Evolutionary conservation across 2,113 vertebrate genomes (phyloP).

Genomic region (Phrynocephalus versicolor): DNA sequence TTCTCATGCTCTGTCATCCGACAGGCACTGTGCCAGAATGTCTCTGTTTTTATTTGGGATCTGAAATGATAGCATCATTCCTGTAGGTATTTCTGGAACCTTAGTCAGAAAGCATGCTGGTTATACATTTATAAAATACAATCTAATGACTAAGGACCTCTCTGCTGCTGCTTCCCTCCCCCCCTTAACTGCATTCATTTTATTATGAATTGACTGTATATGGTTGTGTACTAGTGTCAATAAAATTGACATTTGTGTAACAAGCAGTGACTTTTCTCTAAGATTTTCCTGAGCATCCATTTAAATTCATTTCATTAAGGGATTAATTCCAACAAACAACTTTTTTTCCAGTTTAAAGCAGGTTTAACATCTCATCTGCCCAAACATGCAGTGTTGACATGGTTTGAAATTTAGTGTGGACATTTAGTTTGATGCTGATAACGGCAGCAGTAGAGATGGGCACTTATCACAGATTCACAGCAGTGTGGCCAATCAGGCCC

Average conservation of each 20-base stretch:
- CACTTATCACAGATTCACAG: no score
- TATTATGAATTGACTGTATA: constrained; percentile 82
- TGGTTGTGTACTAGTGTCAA: constrained; percentile 89
- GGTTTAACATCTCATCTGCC: constrained; percentile 31
- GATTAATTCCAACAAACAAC: constrained; percentile 34
- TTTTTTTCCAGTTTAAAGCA: constrained; percentile 59
- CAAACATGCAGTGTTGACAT: constrained; percentile 55
- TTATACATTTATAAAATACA: constrained; percentile 62
- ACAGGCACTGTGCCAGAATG: constrained; percentile 71
- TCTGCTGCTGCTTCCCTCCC: constrained; percentile 64
- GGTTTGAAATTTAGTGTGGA: constrained; percentile 50
- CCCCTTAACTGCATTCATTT: constrained; percentile 62
- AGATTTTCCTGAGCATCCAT: constrained; percentile 70
- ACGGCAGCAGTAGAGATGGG: constrained; percentile 26
- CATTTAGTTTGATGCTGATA: constrained; percentile 50
- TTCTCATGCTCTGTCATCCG: constrained; percentile 53
- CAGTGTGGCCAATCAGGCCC: no score
- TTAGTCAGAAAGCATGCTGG: constrained; percentile 65
- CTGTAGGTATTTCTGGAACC: constrained; percentile 71
- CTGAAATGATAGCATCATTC: constrained; percentile 65
- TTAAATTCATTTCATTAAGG: constrained; percentile 61
- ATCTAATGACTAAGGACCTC: constrained; percentile 58
- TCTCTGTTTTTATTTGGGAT: constrained; percentile 67
- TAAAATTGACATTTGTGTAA: constrained; percentile 88
- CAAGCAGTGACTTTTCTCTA: constrained; percentile 81